Evolutionary conservation across 92 coral and sea anemone genomes (phyloP).

Genomic region (Siderastrea radians): DNA sequence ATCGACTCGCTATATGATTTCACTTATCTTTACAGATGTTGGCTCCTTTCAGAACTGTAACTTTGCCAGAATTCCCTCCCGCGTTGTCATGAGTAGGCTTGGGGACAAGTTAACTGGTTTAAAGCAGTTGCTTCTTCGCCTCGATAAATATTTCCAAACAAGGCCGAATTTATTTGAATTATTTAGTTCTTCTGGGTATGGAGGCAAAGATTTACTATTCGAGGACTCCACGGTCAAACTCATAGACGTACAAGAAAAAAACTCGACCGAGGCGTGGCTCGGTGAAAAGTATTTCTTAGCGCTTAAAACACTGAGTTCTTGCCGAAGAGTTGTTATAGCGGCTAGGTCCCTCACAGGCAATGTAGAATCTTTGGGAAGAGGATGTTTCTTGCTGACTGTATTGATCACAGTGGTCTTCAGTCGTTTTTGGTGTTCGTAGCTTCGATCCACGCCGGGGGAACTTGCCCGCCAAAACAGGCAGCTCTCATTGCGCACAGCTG

Average conservation of each 20-base stretch:
- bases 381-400: not conserved
- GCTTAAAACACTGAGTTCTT: slow-evolving; percentile 55
- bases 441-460: too few relatives aligned
- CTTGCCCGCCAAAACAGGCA: too few relatives aligned
- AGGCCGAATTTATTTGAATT: slow-evolving; percentile 32
- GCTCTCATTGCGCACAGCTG: too few relatives aligned
- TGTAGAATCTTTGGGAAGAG: not conserved
- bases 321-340: slow-evolving; percentile 34
- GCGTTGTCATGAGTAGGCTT: slow-evolving; percentile 67
- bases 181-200: slow-evolving; percentile 60
- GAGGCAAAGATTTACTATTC: slow-evolving; percentile 63
- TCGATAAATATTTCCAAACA: slow-evolving; percentile 40
- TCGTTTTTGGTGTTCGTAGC: not conserved
- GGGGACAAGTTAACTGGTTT: slow-evolving; percentile 19
- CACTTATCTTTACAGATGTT: slow-evolving; percentile 41
- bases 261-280: slow-evolving; percentile 70
- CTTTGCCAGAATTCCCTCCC: slow-evolving; percentile 79
- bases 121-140: slow-evolving; percentile 47
- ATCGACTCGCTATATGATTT: not conserved
- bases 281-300: slow-evolving; percentile 45
- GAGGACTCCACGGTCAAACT: slow-evolving; percentile 63
- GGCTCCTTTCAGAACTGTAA: slow-evolving; percentile 66
- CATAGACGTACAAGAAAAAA: slow-evolving; percentile 59
- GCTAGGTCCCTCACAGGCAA: slow-evolving; percentile 31
- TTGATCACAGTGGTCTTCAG: not conserved